Percentiles rank a stretch among this genome's conserved stretches.
phyloP scores from a whole-genome alignment of 2,113 vertebrate genomes.

The Lophotis ruficrista region DNA sequence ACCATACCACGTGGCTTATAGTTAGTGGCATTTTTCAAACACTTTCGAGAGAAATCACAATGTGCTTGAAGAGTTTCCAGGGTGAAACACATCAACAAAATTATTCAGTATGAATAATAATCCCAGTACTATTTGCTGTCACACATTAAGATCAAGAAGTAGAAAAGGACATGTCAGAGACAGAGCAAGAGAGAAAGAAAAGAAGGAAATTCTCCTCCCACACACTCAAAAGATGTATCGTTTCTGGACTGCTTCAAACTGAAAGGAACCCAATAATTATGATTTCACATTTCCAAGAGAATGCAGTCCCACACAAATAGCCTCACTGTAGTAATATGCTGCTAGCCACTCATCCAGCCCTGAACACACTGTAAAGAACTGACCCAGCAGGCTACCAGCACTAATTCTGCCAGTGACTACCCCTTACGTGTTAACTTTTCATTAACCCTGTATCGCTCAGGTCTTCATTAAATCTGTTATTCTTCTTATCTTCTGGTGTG shows the following conservation, averaged over 20 bases:
- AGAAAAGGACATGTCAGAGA: neutral
- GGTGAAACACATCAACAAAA: slow-evolving; percentile 11
- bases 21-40: neutral
- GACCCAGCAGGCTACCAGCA: neutral
- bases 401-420: neutral
- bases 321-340: neutral
- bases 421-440: neutral
- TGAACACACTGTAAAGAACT: neutral
- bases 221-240: neutral
- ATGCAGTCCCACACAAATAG: neutral
- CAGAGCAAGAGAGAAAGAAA: neutral
- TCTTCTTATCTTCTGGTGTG: neutral
- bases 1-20: neutral
- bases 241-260: slow-evolving; percentile 24
- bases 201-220: slow-evolving; percentile 10
- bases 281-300: slow-evolving; percentile 42
- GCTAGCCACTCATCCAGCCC: neutral
- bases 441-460: neutral
- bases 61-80: neutral
- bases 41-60: neutral
- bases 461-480: neutral
- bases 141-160: neutral
- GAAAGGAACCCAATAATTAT: slow-evolving; percentile 44
- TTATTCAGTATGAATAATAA: slow-evolving; percentile 10
- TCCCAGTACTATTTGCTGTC: neutral